A percentile compares a stretch with the other conserved stretches of the same genome.
Evolutionary conservation across 2,888 invertebrate species (phyloP).

Genomic region (Ophion costatus): DNA sequence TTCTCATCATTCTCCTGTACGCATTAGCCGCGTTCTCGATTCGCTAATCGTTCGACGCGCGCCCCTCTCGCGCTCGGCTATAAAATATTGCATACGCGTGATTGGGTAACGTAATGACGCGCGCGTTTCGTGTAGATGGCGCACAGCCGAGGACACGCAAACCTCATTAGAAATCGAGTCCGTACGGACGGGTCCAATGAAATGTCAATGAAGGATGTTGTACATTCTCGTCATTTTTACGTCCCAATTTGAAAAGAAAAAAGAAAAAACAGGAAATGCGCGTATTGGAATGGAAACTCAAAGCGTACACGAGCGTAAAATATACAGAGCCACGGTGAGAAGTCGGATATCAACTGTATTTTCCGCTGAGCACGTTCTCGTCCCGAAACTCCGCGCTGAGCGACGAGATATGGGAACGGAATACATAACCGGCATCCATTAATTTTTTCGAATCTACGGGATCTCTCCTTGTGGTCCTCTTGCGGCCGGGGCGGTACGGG

Average conservation of each 20-base stretch:
- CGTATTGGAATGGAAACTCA: no score
- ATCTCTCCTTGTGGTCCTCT: background rate
- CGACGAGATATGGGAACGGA: background rate
- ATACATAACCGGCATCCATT: conserved; percentile 66
- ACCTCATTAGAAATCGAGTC: background rate
- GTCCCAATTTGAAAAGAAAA: no score
- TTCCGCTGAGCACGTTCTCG: background rate
- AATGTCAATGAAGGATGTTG: background rate
- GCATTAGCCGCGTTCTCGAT: conserved; percentile 36
- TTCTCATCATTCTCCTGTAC: conserved; percentile 48
- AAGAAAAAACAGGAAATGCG: no score
- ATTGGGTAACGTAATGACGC: conserved; percentile 10
- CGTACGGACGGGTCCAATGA: background rate
- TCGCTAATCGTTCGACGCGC: conserved; percentile 38
- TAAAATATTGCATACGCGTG: conserved; percentile 7
- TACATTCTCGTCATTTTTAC: no score
- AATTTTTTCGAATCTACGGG: conserved; percentile 72
- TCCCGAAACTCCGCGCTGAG: background rate
- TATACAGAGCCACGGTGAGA: background rate
- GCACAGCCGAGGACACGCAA: background rate
- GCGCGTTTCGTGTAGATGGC: background rate
- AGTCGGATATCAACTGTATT: background rate
- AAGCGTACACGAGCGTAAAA: background rate
- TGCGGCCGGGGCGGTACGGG: background rate
- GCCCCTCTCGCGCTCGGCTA: background rate